Evolutionary conservation across 2,888 invertebrate species (phyloP).

Genomic region (Athalia rosae): DNA sequence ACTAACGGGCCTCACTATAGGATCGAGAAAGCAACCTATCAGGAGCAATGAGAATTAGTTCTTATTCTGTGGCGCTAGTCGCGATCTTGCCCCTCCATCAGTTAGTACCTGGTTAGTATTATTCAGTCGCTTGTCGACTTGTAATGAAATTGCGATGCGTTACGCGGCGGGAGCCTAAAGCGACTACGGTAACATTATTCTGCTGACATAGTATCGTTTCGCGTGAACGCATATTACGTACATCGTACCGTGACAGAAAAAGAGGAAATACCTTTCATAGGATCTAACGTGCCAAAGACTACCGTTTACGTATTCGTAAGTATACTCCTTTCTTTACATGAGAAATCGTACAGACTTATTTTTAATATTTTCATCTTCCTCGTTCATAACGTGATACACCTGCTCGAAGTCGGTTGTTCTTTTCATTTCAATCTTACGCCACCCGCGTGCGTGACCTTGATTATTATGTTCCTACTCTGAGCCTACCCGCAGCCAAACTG

Average conservation of each 20-base stretch:
- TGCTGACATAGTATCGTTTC: not conserved
- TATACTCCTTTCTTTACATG: not conserved
- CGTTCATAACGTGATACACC: not conserved
- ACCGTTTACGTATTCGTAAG: constrained; percentile 44
- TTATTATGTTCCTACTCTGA: not conserved
- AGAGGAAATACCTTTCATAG: not conserved
- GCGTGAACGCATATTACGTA: not conserved
- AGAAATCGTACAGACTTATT: no score
- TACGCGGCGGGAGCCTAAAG: constrained; percentile 18
- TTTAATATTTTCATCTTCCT: not conserved
- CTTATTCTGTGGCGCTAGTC: not conserved
- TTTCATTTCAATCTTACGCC: constrained; percentile 1
- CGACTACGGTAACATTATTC: not conserved
- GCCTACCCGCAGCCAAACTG: not conserved
- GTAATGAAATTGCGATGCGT: constrained; percentile 38
- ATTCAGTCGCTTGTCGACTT: constrained; percentile 36
- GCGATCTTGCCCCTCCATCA: not conserved
- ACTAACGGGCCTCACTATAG: no score
- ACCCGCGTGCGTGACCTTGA: constrained; percentile 42
- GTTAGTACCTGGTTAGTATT: not conserved
- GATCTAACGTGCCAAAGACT: constrained; percentile 42
- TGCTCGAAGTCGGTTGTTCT: not conserved
- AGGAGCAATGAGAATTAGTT: no score
- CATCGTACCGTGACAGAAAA: not conserved
- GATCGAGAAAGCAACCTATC: no score